Conservation (phyloP, 92 coral and sea anemone genomes). For the Anthopleura xanthogrammica region DNA sequence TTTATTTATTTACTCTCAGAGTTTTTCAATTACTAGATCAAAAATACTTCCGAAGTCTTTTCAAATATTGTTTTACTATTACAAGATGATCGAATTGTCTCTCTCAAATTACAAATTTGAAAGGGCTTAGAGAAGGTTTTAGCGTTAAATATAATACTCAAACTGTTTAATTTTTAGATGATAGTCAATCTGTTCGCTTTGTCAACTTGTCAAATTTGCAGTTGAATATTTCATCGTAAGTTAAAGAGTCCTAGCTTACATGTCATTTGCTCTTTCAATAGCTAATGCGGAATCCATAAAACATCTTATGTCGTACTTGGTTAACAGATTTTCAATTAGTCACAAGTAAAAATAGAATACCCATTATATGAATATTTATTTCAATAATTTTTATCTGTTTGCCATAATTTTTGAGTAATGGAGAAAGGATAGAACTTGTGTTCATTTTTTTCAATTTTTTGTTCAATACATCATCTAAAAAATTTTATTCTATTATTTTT, state of each 20-base stretch:
- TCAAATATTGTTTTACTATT: background rate
- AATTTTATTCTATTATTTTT: too few species aligned
- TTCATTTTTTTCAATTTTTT: too few species aligned
- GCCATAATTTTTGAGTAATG: too few species aligned
- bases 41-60: background rate
- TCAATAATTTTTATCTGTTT: too few species aligned
- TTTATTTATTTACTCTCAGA: background rate
- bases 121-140: background rate
- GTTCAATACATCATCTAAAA: too few species aligned
- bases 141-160: background rate
- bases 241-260: background rate
- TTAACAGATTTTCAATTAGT: background rate
- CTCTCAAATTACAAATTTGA: background rate
- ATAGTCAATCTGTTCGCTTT: background rate
- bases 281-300: background rate
- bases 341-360: too few species aligned
- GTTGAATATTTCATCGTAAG: background rate
- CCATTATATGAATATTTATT: too few species aligned
- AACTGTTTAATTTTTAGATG: background rate
- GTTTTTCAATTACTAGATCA: background rate
- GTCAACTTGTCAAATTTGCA: background rate
- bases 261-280: background rate
- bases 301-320: background rate
- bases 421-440: too few species aligned
- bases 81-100: background rate